Evolutionary conservation across 2,888 invertebrate species (phyloP), one percentile per base, ranked within the genome.

Genomic region (Polia nebulosa): DNA sequence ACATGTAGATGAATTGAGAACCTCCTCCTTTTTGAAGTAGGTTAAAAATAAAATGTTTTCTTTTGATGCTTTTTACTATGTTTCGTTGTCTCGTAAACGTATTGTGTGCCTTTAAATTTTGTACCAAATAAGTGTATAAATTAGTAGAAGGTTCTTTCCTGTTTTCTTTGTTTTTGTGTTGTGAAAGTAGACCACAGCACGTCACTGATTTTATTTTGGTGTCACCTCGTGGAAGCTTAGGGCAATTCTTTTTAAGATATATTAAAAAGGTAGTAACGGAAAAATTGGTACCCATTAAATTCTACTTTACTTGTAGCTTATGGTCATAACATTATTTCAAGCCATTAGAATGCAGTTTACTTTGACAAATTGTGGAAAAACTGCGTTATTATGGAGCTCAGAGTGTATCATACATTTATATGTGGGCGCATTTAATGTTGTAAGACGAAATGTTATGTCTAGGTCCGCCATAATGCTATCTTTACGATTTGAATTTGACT

Each of bases 331-430:
- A 52, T 39, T 22, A 65, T 58, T 49, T 41, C 34, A 22, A 39
- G 25, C 27, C 36, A 57, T 61, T 64, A 32, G 9, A 57, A 53
- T 60, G 60, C 57, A 65, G 22, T 71, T 76, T 57, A 32, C 27
- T 64, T 58, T 76, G 71, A 76, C 15, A 65, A 76, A 61, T 65
- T 29, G 47, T 27, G n/a, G 64, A 5, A 49, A 39, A 45, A 34
- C 32, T 49, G 52, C 27, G 9, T 44, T 62, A 27, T 29, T 39
- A 61, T 27, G 13, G 11, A 39, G 44, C 45, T 39, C 8, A 58
- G 52, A 71, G 17, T 22, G 1, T 39, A 39, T 29, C 7, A 57
- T 27, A 61, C 22, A 36, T 27, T 22, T 29, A 44, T 49, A 62
- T 34, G 61, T 45, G 53, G 45, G 9, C 22, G 8, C 29, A 65